phyloP scores from a whole-genome alignment of 2,797 vertebrate genomes.

The Acanthornis magna region DNA sequence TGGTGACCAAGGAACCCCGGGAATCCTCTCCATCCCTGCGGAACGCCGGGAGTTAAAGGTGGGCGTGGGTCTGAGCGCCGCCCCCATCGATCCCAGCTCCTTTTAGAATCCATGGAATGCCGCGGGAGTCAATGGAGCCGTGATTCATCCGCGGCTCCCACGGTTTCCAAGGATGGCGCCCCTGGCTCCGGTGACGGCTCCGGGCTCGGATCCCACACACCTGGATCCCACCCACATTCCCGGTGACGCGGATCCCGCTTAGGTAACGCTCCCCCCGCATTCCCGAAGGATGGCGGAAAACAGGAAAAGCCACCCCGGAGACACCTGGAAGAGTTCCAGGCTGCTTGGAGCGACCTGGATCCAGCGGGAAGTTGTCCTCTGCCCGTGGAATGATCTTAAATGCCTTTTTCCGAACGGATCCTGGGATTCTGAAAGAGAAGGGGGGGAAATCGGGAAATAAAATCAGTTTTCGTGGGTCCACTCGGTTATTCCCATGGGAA shows the following conservation, averaged over 20 bases:
- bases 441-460: fast-evolving
- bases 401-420: fast-evolving
- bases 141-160: neutral
- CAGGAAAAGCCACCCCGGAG: neutral
- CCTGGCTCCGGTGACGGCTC: neutral
- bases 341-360: fast-evolving
- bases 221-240: neutral
- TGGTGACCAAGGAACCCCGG: neutral
- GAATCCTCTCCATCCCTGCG: neutral
- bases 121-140: neutral
- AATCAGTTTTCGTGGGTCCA: fast-evolving
- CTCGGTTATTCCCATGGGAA: neutral
- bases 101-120: neutral
- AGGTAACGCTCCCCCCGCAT: neutral
- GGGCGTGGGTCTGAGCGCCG: neutral
- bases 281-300: neutral
- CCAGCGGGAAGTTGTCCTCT: neutral
- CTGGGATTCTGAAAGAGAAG: neutral
- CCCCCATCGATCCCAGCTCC: neutral
- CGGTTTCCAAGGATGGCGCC: neutral
- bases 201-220: neutral
- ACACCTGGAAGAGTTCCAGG: neutral
- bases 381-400: neutral
- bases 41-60: neutral
- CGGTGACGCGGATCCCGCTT: neutral